A percentile compares a stretch with the other conserved stretches of the same genome.
These are phyloP conservation scores for Lysandra coridon DNA, from an alignment of 2,888 invertebrate species.

Conservation along the genomic window DNA sequence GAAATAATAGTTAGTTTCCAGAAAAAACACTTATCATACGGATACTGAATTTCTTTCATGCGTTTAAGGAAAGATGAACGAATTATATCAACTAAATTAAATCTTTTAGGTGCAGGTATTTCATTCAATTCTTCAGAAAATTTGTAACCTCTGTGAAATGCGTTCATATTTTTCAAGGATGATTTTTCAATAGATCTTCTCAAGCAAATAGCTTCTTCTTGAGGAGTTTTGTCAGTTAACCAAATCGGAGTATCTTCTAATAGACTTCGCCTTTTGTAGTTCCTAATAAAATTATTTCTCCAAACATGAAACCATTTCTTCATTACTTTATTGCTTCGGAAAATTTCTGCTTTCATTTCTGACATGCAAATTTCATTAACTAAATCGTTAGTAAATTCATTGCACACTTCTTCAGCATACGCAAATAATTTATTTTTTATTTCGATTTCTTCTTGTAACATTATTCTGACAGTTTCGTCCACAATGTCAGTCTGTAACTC, in stretches of 20 bases:
- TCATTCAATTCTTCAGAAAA: constrained; percentile 62
- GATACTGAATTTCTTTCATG: constrained; percentile 72
- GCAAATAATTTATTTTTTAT: constrained; percentile 53
- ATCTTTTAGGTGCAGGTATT: constrained; percentile 57
- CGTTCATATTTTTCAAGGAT: constrained; percentile 65
- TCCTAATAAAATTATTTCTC: constrained; percentile 59
- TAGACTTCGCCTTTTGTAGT: constrained; percentile 60
- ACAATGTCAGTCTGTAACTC: constrained; percentile 60
- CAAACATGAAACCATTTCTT: constrained; percentile 67
- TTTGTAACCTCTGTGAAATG: constrained; percentile 64
- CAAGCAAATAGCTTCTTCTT: constrained; percentile 60
- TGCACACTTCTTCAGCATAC: constrained; percentile 52
- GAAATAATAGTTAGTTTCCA: constrained; percentile 84
- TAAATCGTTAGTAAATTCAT: constrained; percentile 58
- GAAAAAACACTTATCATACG: constrained; percentile 66
- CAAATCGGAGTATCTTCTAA: constrained; percentile 72
- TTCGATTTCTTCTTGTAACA: constrained; percentile 60
- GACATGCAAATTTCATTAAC: constrained; percentile 57
- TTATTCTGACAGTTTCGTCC: constrained; percentile 51
- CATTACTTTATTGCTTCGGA: constrained; percentile 58
- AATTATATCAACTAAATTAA: constrained; percentile 71
- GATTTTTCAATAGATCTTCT: constrained; percentile 57
- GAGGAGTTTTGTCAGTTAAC: constrained; percentile 61
- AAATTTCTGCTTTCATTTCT: constrained; percentile 66
- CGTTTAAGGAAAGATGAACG: constrained; percentile 67